Evolutionary conservation across 2,113 vertebrate species (phyloP).

Genomic region (Corapipo altera): DNA sequence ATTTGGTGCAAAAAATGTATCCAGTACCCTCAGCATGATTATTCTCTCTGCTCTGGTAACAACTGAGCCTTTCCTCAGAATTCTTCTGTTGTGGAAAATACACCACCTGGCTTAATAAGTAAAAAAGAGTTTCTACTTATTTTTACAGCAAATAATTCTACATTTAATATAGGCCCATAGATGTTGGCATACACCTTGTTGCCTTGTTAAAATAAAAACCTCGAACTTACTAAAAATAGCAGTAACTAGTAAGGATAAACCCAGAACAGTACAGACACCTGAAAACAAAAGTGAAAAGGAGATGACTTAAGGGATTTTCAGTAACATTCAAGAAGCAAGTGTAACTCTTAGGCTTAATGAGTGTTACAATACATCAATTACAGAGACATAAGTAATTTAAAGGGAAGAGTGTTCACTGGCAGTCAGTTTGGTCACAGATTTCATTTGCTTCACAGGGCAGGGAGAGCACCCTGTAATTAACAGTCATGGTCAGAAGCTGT

Average conservation of each 20-base stretch:
- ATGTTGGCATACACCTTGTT: neutral
- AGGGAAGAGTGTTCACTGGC: neutral
- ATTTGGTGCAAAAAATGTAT: neutral
- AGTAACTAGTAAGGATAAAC: neutral
- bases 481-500: neutral
- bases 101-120: neutral
- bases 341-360: slow-evolving; percentile 4
- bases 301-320: neutral
- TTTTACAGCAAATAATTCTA: neutral
- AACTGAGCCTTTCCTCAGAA: neutral
- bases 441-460: neutral
- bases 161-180: neutral
- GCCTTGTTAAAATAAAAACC: neutral
- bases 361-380: neutral
- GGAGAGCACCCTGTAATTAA: slow-evolving; percentile 7
- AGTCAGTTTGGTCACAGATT: neutral
- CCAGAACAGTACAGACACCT: neutral
- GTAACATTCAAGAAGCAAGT: neutral
- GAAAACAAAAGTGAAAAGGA: neutral
- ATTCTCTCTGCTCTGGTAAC: neutral
- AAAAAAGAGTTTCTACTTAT: neutral
- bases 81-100: neutral
- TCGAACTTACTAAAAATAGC: neutral
- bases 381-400: neutral
- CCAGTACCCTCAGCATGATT: neutral